Evolutionary conservation across 1,140 invertebrate species (phyloP), one percentile per base, ranked within the genome.

Genomic region (Diplogasteroides magnus): DNA sequence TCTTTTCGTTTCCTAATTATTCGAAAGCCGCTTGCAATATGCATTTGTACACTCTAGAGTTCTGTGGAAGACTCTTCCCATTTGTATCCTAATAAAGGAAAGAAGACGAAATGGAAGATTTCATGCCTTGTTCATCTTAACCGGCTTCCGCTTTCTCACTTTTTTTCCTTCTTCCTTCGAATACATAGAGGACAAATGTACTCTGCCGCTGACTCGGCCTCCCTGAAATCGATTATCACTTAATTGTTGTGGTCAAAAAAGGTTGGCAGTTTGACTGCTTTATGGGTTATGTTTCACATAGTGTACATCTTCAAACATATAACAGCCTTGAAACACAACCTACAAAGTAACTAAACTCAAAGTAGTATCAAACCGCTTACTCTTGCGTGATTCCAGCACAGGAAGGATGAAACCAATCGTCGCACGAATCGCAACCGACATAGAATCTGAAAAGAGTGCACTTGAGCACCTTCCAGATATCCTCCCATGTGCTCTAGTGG

Each of bases 401-500:
- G 6, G 37, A 6, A 11, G 37, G 37, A 48, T 48, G 37, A 48
- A 11, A 48, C 37, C 37, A 48, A 11, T 19, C 37, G 6, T 48
- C 37, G 19, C 37, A 48, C 37, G 37, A 6, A 48, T 48, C 37
- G 19, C 37, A 48, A 11, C 37, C 37, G 19, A 48, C 37, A 19
- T 48, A 48, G 37, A 48, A 48, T 48, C 37, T 48, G 37, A 48
- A n/a, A n/a, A 48, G 37, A 19, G 19, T 6, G 37, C 6, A 48
- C 37, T 11, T 48, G n/a, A n/a, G n/a, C n/a, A n/a, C n/a, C n/a
- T n/a, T n/a, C n/a, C n/a, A n/a, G n/a, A n/a, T n/a, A n/a, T n/a
- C n/a, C n/a, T n/a, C n/a, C 37, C 6, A 48, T 11, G 37, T 11
- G 37, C 6, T 6, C 6, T 11, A 83, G 82, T 77, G 89, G 89